Conservation (phyloP, 2,113 vertebrate genomes). For the Prolemur simus region DNA sequence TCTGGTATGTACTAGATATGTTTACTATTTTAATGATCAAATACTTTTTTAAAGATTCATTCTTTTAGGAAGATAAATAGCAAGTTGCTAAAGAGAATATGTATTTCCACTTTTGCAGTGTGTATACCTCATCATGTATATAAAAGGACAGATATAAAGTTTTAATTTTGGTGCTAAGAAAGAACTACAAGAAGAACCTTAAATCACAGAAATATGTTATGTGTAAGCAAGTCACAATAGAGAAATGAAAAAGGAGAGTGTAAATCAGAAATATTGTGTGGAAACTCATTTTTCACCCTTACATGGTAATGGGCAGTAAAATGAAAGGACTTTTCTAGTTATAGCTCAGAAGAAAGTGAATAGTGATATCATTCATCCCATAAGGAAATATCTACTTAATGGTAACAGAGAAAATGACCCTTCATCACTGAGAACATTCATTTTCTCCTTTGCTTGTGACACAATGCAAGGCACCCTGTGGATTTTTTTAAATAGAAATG, state of each 20-base stretch:
- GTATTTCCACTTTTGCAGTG: neutral
- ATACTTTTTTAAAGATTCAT: neutral
- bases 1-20: neutral
- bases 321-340: neutral
- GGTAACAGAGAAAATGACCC: neutral
- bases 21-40: neutral
- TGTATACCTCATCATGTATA: neutral
- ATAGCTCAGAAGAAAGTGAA: constrained; percentile 13
- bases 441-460: neutral
- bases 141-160: neutral
- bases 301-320: constrained; percentile 9
- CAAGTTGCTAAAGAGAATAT: neutral
- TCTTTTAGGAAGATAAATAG: neutral
- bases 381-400: constrained; percentile 43
- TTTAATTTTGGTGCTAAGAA: constrained; percentile 18
- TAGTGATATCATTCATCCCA: neutral
- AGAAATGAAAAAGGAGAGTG: constrained; percentile 26
- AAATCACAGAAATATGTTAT: constrained; percentile 14
- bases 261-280: constrained; percentile 23
- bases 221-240: neutral
- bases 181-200: neutral
- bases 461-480: constrained; percentile 37
- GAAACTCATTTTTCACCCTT: constrained; percentile 21
- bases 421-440: constrained; percentile 37
- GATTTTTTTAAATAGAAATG: constrained; percentile 16